Conservation (phyloP, 2,113 vertebrate genomes). For the Microcebus jonahi region DNA sequence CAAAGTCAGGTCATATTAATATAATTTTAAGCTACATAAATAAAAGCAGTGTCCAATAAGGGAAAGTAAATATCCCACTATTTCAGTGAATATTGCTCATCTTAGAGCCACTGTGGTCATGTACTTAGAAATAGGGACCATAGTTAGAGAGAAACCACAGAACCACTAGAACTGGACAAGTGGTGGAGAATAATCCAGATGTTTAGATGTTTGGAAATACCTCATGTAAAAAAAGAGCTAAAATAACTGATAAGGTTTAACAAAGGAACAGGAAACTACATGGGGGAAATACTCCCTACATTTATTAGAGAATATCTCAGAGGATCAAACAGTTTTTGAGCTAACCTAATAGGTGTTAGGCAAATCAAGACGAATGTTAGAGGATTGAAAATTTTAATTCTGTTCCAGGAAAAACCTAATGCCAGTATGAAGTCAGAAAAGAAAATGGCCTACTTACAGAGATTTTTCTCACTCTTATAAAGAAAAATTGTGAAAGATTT, state of each 20-base stretch:
- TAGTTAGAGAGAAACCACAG: background rate
- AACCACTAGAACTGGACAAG: background rate
- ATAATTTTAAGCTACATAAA: background rate
- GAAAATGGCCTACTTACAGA: background rate
- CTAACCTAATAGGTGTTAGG: background rate
- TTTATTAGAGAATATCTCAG: background rate
- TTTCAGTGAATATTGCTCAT: background rate
- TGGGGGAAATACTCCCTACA: background rate
- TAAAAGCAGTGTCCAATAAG: background rate
- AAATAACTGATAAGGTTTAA: background rate
- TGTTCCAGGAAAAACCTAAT: background rate
- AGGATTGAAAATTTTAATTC: background rate
- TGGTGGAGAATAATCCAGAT: background rate
- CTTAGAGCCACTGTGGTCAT: background rate
- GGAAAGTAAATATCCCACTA: background rate
- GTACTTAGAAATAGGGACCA: background rate
- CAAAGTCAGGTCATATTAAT: background rate
- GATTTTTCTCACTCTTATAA: background rate
- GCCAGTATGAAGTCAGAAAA: background rate
- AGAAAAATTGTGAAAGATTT: background rate
- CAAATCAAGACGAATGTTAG: background rate
- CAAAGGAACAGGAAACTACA: fast-evolving
- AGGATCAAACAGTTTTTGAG: background rate
- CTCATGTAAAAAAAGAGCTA: background rate
- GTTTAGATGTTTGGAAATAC: background rate